Evolutionary conservation across 2,888 invertebrate species (phyloP).

Genomic region (Pollenia angustigena): DNA sequence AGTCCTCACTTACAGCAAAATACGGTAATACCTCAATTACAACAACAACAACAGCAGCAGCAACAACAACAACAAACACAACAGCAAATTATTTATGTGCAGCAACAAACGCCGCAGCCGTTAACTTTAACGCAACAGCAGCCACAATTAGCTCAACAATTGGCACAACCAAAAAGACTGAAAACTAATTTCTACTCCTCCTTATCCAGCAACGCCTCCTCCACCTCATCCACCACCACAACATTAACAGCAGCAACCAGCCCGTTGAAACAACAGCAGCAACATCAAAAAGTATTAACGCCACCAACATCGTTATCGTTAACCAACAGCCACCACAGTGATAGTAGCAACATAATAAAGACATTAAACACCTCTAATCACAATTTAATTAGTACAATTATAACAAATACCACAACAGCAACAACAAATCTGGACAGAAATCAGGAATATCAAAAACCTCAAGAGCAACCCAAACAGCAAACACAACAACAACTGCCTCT

Average conservation of each 20-base stretch:
- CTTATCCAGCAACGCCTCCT: conserved; percentile 68
- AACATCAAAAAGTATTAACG: conserved; percentile 59
- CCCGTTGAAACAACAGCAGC: conserved; percentile 63
- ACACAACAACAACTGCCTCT: conserved; percentile 60
- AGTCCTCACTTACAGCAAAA: conserved; percentile 68
- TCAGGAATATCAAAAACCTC: conserved; percentile 77
- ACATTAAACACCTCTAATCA: conserved; percentile 72
- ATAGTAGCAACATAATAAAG: conserved; percentile 69
- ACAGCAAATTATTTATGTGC: conserved; percentile 73
- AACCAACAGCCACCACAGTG: conserved; percentile 41
- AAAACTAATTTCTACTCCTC: conserved; percentile 75
- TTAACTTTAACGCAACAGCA: conserved; percentile 62
- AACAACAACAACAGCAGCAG: conserved; percentile 67
- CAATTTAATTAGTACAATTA: conserved; percentile 65
- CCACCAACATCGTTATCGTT: conserved; percentile 61
- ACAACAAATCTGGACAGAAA: conserved; percentile 69
- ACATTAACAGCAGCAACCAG: conserved; percentile 61
- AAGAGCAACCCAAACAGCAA: conserved; percentile 78
- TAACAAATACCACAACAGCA: not conserved
- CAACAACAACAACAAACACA: conserved; percentile 70
- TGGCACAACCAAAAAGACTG: conserved; percentile 82
- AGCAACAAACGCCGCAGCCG: conserved; percentile 71
- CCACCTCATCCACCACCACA: conserved; percentile 43
- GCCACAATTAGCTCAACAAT: conserved; percentile 74
- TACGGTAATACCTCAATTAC: conserved; percentile 68